Evolutionary conservation across 2,888 invertebrate species (phyloP).

Genomic region (Corythucha ciliata): DNA sequence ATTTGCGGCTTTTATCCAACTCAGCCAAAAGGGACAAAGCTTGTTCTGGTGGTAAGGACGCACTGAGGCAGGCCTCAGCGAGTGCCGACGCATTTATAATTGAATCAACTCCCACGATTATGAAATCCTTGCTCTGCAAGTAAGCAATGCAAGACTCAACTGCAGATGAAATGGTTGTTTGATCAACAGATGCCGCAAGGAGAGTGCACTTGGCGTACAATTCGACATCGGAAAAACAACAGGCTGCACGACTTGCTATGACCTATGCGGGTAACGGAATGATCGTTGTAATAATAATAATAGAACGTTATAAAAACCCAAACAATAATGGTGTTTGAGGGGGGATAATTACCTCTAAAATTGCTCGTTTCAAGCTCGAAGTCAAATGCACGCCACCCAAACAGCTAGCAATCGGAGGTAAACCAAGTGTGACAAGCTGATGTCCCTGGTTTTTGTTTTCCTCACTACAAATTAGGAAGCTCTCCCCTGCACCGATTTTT

Average conservation of each 20-base stretch:
- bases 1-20: conserved; percentile 76
- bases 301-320: background rate
- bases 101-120: conserved; percentile 44
- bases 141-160: conserved; percentile 53
- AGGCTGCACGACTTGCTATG: conserved; percentile 77
- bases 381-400: conserved; percentile 50
- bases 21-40: conserved; percentile 82
- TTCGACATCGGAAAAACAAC: conserved; percentile 59
- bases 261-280: conserved; percentile 45
- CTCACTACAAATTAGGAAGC: conserved; percentile 76
- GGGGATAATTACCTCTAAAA: conserved; percentile 34
- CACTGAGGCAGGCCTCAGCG: conserved; percentile 84
- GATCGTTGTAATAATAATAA: background rate
- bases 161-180: conserved; percentile 38
- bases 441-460: conserved; percentile 62
- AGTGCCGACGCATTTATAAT: conserved; percentile 63
- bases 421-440: conserved; percentile 55
- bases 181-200: conserved; percentile 42
- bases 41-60: conserved; percentile 90
- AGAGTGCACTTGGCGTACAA: conserved; percentile 74
- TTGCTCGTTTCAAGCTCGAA: conserved; percentile 43
- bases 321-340: too few relatives aligned
- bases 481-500: conserved; percentile 76
- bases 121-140: conserved; percentile 70
- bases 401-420: conserved; percentile 73